These are phyloP conservation scores for Drosophila acutilabella DNA, from an alignment of 2,888 invertebrate genomes.

Conservation along the genomic window DNA sequence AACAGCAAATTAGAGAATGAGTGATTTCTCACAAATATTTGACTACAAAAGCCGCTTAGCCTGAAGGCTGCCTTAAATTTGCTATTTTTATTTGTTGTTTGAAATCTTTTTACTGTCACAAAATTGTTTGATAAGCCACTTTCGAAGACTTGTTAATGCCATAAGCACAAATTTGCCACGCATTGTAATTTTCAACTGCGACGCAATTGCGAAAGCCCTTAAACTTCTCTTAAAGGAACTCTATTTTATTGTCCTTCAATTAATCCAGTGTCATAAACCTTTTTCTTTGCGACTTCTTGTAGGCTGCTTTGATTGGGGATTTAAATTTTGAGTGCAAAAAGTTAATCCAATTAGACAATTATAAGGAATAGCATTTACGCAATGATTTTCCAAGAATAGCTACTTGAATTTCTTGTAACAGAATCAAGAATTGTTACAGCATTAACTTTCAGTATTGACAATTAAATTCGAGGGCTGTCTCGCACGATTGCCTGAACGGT, in stretches of 20 bases:
- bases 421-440: neutral
- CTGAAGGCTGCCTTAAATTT: constrained; percentile 13
- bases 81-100: constrained; percentile 26
- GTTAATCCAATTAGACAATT: constrained; percentile 56
- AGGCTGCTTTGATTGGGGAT: constrained; percentile 29
- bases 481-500: constrained; percentile 38
- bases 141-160: constrained; percentile 64
- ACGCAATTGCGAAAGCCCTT: constrained; percentile 21
- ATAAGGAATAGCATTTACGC: constrained; percentile 15
- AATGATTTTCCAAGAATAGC: neutral
- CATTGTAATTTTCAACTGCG: constrained; percentile 26
- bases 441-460: neutral
- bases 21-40: constrained; percentile 15
- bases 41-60: constrained; percentile 44
- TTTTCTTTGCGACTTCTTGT: constrained; percentile 22
- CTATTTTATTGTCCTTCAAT: constrained; percentile 24
- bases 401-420: neutral
- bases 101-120: constrained; percentile 50
- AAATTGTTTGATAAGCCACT: constrained; percentile 71
- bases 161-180: constrained; percentile 53
- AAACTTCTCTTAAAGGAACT: constrained; percentile 6
- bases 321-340: constrained; percentile 18
- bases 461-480: constrained; percentile 5
- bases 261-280: constrained; percentile 56
- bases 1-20: neutral